phyloP scores from a whole-genome alignment of 1,140 invertebrate genomes.

The Drosophila fuyamai region DNA sequence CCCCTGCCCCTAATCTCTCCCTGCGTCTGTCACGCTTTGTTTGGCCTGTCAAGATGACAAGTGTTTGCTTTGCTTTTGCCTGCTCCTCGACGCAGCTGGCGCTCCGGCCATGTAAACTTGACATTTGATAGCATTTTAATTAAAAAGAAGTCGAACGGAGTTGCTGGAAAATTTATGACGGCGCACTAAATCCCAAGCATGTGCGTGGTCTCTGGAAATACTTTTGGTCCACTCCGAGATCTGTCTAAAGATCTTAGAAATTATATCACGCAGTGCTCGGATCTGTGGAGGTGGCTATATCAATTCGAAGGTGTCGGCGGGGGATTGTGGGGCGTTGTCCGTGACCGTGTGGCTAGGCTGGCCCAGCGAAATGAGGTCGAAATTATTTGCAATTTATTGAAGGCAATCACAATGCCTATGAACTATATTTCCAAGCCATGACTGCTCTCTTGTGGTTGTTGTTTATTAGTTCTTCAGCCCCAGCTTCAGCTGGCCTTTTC shows the following conservation, averaged over 20 bases:
- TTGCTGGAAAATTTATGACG: slow-evolving; percentile 71
- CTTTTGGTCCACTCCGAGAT: slow-evolving; percentile 42
- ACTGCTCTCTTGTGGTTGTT: slow-evolving; percentile 20
- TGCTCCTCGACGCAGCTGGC: slow-evolving; percentile 60
- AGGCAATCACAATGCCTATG: slow-evolving; percentile 81
- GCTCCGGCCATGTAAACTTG: slow-evolving; percentile 75
- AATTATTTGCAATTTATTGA: slow-evolving; percentile 84
- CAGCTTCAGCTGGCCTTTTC: slow-evolving; percentile 57
- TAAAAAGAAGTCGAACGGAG: slow-evolving; percentile 72
- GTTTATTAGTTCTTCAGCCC: slow-evolving; percentile 64
- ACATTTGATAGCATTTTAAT: slow-evolving; percentile 84
- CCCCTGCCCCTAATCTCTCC: slow-evolving; percentile 20
- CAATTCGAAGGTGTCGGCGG: neutral
- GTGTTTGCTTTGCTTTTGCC: slow-evolving; percentile 75
- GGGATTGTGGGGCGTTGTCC: slow-evolving; percentile 49
- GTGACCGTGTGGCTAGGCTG: slow-evolving; percentile 75
- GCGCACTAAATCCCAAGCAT: slow-evolving; percentile 54
- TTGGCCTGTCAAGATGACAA: slow-evolving; percentile 82
- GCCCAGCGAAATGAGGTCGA: slow-evolving; percentile 79
- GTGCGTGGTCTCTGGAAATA: slow-evolving; percentile 62
- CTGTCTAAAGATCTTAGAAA: slow-evolving; percentile 66
- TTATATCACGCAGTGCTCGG: slow-evolving; percentile 70
- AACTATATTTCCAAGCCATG: slow-evolving; percentile 65
- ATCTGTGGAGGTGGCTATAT: slow-evolving; percentile 26
- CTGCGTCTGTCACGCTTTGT: slow-evolving; percentile 79